phyloP scores from a whole-genome alignment of 2,113 vertebrate species.

The Tenebrosternarchus preto region DNA sequence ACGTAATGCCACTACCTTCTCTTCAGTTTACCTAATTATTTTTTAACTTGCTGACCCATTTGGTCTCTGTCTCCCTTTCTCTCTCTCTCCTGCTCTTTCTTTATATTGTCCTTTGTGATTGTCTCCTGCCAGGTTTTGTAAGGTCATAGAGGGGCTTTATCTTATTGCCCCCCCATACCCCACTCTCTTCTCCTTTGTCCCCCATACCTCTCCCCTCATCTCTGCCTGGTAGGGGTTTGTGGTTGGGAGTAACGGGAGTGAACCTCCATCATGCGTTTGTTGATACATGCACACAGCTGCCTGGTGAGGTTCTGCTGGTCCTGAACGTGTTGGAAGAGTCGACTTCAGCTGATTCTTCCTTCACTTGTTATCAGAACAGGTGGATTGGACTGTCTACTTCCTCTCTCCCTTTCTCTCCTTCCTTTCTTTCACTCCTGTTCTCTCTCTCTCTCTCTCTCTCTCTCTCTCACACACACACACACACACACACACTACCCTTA shows the following conservation, averaged over 20 bases:
- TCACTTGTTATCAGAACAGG: conserved; percentile 50
- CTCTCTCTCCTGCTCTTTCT: conserved; percentile 31
- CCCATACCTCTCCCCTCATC: background rate
- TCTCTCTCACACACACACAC: background rate
- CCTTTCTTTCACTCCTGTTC: conserved; percentile 13
- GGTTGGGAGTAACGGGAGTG: conserved; percentile 25
- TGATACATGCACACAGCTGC: conserved; percentile 26
- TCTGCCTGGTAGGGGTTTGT: background rate
- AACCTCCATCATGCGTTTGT: conserved; percentile 51
- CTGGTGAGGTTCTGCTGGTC: conserved; percentile 49
- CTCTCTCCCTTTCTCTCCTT: conserved; percentile 30
- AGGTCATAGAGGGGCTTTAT: too few species aligned
- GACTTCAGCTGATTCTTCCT: conserved; percentile 40
- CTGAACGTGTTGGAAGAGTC: conserved; percentile 21
- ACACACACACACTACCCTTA: background rate
- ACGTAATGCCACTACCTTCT: conserved; percentile 28
- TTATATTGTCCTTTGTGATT: background rate
- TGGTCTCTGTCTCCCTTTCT: conserved; percentile 39
- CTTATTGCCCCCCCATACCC: background rate
- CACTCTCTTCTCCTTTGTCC: conserved; percentile 22
- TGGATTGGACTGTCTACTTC: conserved; percentile 28
- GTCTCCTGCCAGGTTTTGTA: too few species aligned
- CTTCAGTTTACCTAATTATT: background rate
- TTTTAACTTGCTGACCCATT: conserved; percentile 27
- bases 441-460: background rate